Conservation (phyloP, 2,797 vertebrate species). For the Sitta carolinensis region DNA sequence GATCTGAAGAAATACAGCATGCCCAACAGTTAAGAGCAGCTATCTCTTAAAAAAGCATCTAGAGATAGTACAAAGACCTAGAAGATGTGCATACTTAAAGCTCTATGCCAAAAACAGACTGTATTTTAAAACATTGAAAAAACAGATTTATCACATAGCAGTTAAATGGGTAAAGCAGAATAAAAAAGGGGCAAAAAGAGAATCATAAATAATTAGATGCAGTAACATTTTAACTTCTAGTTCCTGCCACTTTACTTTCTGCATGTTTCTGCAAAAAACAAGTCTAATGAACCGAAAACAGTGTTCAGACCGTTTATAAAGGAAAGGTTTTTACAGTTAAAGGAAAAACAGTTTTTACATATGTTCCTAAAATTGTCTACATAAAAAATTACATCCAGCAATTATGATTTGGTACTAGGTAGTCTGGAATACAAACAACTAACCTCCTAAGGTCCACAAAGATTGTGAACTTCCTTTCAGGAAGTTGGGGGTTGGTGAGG, state of each 20-base stretch:
- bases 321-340: no score
- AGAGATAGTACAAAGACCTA: background rate
- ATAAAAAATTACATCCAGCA: background rate
- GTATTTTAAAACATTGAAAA: background rate
- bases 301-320: background rate
- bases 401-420: background rate
- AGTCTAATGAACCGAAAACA: background rate
- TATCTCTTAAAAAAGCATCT: background rate
- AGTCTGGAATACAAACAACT: background rate
- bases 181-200: background rate
- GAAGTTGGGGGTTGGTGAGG: background rate
- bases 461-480: slow-evolving; percentile 43
- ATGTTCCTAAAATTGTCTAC: background rate
- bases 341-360: background rate
- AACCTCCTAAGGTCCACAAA: background rate
- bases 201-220: background rate
- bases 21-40: background rate
- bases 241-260: background rate
- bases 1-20: background rate
- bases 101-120: background rate
- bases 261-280: background rate
- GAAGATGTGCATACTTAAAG: background rate
- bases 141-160: fast-evolving
- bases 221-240: background rate
- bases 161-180: background rate